Base-by-base conservation (phyloP, 2,888 invertebrate species). In the Polietes domitor region DNA sequence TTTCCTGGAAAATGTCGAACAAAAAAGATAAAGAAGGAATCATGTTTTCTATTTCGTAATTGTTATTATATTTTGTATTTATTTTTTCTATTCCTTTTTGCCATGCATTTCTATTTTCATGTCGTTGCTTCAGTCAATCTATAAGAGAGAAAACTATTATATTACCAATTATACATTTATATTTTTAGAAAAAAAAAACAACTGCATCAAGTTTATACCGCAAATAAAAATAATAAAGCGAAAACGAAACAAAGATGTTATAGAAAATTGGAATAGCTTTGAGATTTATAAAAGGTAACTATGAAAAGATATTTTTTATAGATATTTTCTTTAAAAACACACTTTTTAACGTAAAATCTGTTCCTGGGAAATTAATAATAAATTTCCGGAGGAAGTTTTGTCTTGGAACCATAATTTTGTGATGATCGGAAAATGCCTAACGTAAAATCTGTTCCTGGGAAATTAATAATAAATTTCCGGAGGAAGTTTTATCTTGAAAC, bases 141-240 rank as follows among this genome's bases (percentile, higher is more conserved):
- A 2, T 10, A 50, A 32, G 41, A 61, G 2, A 10, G 21, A 19
- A 53, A 21, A 17, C 4, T 19, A 77, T 77, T 77, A 53, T 47
- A 81, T 43, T 53, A 71, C 63, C 43, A 70, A 75, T 80, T 71
- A 75, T 71, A n/a, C 10, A 61, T 53, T 72, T 55, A 47, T 47
- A 74, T 37, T 68, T 50, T 55, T 63, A 7, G 37, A 37, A 24
- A 65, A 19, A 1, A 47, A 47, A 43, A 71, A 55, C 43, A 61
- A 50, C 9, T 19, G 26, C 58, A 70, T n/a, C 43, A 53, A 77
- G 43, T 10, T 15, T 12, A 58, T 47, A 77, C 17, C 41, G n/a
- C 47, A 72, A n/a, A 10, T 50, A 70, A 32, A 28, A n/a, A 12
- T 6, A 53, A 53, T 21, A 53, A 53, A 53, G 21, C 9, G 24